Evolutionary conservation across 2,113 vertebrate species (phyloP).

Genomic region (Grus americana): DNA sequence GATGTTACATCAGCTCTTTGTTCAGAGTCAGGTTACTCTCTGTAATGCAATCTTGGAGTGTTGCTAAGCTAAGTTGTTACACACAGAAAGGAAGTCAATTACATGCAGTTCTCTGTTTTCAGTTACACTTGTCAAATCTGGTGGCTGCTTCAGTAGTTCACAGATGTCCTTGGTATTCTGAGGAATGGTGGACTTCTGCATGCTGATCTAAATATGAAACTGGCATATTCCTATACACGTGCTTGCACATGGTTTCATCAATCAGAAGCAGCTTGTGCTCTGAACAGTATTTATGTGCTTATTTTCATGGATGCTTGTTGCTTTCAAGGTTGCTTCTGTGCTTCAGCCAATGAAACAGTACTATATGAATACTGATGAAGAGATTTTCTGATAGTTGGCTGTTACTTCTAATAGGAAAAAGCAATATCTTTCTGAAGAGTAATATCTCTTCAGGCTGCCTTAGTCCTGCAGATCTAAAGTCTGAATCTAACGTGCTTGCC

Average conservation of each 20-base stretch:
- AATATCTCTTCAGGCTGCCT: not conserved
- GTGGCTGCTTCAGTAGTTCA: not conserved
- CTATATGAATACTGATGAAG: not conserved
- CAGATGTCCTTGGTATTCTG: not conserved
- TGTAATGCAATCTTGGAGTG: not conserved
- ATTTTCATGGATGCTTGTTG: not conserved
- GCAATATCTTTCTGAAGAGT: not conserved
- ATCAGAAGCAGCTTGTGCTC: not conserved
- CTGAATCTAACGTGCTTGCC: not conserved
- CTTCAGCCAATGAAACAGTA: not conserved
- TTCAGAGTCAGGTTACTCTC: not conserved
- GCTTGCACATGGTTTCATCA: not conserved
- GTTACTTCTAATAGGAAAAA: not conserved
- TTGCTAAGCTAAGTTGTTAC: not conserved
- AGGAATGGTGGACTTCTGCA: not conserved
- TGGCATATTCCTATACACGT: accelerated
- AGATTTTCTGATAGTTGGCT: not conserved
- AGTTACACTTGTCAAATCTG: not conserved
- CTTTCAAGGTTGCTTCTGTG: not conserved
- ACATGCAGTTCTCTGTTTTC: not conserved
- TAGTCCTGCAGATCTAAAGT: not conserved
- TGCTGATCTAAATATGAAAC: not conserved
- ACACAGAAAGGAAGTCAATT: not conserved
- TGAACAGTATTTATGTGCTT: not conserved
- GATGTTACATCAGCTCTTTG: not conserved